A percentile compares a stretch with the other conserved stretches of the same genome.
These are phyloP conservation scores for Xyrauchen texanus DNA, from an alignment of 2,113 vertebrate species.

Conservation along the genomic window DNA sequence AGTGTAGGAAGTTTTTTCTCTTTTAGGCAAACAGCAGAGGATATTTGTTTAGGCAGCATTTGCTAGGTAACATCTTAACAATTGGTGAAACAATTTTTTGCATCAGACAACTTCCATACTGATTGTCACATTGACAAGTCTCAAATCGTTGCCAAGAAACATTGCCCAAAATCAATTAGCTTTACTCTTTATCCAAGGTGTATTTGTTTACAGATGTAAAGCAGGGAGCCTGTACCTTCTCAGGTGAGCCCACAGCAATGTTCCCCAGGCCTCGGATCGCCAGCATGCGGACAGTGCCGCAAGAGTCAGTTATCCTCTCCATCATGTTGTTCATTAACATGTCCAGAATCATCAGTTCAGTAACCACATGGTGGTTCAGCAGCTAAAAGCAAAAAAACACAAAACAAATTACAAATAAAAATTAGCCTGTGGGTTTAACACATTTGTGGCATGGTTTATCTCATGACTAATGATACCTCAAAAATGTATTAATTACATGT, in stretches of 20 bases:
- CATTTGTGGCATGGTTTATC: too few species aligned
- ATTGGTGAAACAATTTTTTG: neutral
- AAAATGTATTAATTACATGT: too few species aligned
- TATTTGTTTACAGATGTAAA: neutral
- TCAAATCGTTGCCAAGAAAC: too few species aligned
- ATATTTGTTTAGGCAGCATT: slow-evolving; percentile 3
- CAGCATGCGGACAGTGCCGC: slow-evolving; percentile 79
- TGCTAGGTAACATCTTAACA: neutral
- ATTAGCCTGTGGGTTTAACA: too few species aligned
- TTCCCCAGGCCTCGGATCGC: slow-evolving; percentile 86
- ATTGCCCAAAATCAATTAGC: neutral
- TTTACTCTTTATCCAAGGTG: neutral
- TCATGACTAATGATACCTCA: too few species aligned
- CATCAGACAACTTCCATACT: neutral
- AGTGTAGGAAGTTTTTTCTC: neutral
- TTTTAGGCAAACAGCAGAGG: neutral
- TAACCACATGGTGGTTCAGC: slow-evolving; percentile 79
- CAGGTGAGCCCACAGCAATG: slow-evolving; percentile 77
- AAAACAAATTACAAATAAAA: neutral
- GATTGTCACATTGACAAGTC: neutral
- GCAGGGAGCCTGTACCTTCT: slow-evolving; percentile 75
- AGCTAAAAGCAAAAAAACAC: slow-evolving; percentile 76
- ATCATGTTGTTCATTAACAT: slow-evolving; percentile 83
- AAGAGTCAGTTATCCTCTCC: slow-evolving; percentile 81
- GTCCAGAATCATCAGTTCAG: slow-evolving; percentile 85